phyloP scores from a whole-genome alignment of 2,113 vertebrate species.

The Semnopithecus entellus region DNA sequence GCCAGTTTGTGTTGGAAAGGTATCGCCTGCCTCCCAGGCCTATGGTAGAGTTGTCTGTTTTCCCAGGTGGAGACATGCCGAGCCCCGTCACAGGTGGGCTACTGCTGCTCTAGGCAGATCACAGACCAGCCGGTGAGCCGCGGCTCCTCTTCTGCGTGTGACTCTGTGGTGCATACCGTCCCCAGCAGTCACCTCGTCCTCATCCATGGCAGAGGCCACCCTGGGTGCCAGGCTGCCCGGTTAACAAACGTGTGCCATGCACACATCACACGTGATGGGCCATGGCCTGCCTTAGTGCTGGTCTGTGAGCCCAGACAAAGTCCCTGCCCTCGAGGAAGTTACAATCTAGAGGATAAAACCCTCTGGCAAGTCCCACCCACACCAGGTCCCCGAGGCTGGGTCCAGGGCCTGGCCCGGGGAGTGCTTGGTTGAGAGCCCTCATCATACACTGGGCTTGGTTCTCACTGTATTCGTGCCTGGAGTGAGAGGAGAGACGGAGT shows the following conservation, averaged over 20 bases:
- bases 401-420: no score
- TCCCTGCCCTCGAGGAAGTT: no score
- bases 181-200: accelerated
- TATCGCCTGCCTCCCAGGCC: accelerated
- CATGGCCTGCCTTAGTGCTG: accelerated
- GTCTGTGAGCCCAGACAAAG: accelerated
- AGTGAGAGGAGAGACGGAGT: neutral
- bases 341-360: neutral
- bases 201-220: neutral
- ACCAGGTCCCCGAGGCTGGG: no score
- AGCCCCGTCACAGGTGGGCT: accelerated
- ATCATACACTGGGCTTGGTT: accelerated
- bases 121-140: accelerated
- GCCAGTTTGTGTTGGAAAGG: neutral
- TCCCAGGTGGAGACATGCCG: accelerated
- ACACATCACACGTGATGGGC: accelerated
- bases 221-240: neutral
- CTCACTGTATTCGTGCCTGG: accelerated
- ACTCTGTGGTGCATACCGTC: neutral
- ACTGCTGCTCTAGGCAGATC: accelerated
- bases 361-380: neutral
- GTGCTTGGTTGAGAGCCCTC: no score
- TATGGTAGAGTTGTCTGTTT: accelerated
- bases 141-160: neutral
- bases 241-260: no score